Percentiles rank a stretch among this genome's conserved stretches.
Conservation (phyloP, 2,888 invertebrate species). For the Agrilus cyanescens region DNA sequence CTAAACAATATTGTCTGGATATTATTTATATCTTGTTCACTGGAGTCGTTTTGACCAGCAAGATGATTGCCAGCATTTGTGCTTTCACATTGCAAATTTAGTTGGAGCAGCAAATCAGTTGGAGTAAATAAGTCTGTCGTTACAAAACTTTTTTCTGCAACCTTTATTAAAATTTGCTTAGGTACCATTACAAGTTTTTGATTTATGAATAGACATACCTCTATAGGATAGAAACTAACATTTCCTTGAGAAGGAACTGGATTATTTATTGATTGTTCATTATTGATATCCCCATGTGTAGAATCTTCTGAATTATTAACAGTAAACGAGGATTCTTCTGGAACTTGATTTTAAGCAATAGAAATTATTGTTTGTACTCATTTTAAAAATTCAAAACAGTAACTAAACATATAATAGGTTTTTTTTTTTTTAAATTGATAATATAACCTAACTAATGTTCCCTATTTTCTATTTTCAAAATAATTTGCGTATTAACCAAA, state of each 20-base stretch:
- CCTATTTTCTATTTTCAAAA: too few species aligned
- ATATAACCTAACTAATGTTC: too few species aligned
- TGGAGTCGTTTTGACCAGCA: conserved; percentile 1
- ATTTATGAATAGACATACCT: conserved; percentile 11
- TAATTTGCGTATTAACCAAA: too few species aligned
- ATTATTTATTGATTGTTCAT: not conserved
- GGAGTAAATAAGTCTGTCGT: conserved; percentile 21
- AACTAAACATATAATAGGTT: too few species aligned
- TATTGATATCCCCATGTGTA: not conserved
- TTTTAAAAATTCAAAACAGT: not conserved
- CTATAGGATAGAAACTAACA: conserved; percentile 14
- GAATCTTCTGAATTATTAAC: not conserved
- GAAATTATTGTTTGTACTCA: not conserved
- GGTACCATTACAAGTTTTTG: not conserved
- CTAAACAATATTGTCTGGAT: not conserved
- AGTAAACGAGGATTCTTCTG: not conserved
- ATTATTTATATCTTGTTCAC: conserved; percentile 5
- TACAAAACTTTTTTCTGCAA: conserved; percentile 20
- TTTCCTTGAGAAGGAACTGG: conserved; percentile 1
- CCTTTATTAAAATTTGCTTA: conserved; percentile 10
- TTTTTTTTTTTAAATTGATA: too few species aligned
- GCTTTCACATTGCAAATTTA: conserved; percentile 15
- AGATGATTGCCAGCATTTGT: conserved; percentile 7
- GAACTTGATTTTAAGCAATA: not conserved
- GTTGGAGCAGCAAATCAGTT: conserved; percentile 20